A percentile compares a stretch with the other conserved stretches of the same genome.
Evolutionary conservation across 2,113 vertebrate species (phyloP).

Genomic region (Phyllostomus discolor): DNA sequence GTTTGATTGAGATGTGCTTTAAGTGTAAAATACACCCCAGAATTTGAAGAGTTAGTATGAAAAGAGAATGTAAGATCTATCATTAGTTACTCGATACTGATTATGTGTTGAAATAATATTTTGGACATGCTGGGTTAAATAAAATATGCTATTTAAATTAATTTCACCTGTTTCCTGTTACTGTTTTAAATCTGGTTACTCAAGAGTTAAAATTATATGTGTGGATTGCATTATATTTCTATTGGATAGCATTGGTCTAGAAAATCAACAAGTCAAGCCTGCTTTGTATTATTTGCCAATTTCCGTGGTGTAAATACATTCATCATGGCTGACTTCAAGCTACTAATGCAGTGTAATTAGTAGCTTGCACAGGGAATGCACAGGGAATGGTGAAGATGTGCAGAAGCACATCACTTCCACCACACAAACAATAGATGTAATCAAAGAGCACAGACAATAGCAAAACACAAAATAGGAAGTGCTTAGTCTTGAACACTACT

Average conservation of each 20-base stretch:
- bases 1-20: slow-evolving; percentile 26
- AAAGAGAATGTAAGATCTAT: slow-evolving; percentile 48
- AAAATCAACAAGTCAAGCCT: not conserved
- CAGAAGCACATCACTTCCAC: not conserved
- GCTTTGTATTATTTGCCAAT: not conserved
- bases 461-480: not conserved
- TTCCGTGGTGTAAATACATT: not conserved
- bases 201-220: not conserved
- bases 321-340: not conserved
- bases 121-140: slow-evolving; percentile 62
- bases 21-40: slow-evolving; percentile 31
- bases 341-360: not conserved
- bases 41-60: slow-evolving; percentile 47
- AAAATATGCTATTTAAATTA: slow-evolving; percentile 62
- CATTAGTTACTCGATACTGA: slow-evolving; percentile 51
- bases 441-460: not conserved
- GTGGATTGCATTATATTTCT: not conserved
- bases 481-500: not conserved
- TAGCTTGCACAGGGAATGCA: not conserved
- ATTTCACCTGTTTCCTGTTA: slow-evolving; percentile 26
- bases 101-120: slow-evolving; percentile 55
- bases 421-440: not conserved
- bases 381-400: not conserved
- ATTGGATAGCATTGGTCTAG: slow-evolving; percentile 2
- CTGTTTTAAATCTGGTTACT: slow-evolving; percentile 2